Evolutionary conservation across 1,140 invertebrate species (phyloP).

Genomic region (Drosophila rhopaloa): DNA sequence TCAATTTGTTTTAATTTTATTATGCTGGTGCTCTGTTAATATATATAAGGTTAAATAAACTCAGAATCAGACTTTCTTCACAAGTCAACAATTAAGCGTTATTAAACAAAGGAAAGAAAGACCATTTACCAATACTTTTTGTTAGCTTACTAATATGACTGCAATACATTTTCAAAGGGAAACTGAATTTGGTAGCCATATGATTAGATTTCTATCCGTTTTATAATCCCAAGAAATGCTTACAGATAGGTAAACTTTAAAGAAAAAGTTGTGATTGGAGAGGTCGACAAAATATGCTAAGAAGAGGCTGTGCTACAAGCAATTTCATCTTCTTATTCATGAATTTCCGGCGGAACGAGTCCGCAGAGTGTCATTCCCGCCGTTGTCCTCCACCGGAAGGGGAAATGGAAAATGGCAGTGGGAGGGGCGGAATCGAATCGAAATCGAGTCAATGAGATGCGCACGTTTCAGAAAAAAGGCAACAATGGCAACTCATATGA

Average conservation of each 20-base stretch:
- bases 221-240: neutral
- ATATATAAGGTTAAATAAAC: too few species aligned
- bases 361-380: conserved; percentile 63
- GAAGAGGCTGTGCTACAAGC: conserved; percentile 31
- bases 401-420: conserved; percentile 11
- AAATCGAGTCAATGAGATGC: conserved; percentile 61
- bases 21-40: too few species aligned
- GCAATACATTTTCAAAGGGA: too few species aligned
- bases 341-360: conserved; percentile 72
- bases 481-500: conserved; percentile 74
- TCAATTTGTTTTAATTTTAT: too few species aligned
- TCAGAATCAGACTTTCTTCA: too few species aligned
- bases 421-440: conserved; percentile 28
- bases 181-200: too few species aligned
- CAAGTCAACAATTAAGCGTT: too few species aligned
- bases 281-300: conserved; percentile 1
- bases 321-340: conserved; percentile 73
- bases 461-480: conserved; percentile 55
- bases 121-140: too few species aligned
- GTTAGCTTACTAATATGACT: conserved; percentile 1
- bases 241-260: neutral
- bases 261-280: conserved; percentile 9
- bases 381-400: conserved; percentile 41
- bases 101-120: too few species aligned
- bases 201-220: too few species aligned